Evolutionary conservation across 1,140 invertebrate species (phyloP).

Genomic region (Drosophila baimaii): DNA sequence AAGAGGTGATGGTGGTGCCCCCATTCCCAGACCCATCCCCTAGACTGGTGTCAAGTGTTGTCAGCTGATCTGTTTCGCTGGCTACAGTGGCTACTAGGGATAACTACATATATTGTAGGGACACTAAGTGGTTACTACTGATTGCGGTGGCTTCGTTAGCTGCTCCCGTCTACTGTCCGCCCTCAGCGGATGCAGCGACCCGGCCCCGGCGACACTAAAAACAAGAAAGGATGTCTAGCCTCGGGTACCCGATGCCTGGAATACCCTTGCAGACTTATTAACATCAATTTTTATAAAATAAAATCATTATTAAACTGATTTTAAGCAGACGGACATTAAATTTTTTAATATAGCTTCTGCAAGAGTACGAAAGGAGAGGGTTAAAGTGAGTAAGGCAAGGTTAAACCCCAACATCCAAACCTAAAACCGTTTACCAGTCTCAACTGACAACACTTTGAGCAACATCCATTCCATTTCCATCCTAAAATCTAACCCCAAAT

Average conservation of each 20-base stretch:
- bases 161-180: conserved; percentile 53
- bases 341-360: background rate
- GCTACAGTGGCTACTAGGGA: conserved; percentile 18
- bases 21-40: conserved; percentile 24
- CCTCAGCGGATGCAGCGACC: conserved; percentile 46
- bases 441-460: conserved; percentile 68
- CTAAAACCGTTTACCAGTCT: conserved; percentile 18
- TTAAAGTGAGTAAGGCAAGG: conserved; percentile 23
- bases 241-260: conserved; percentile 18
- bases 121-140: conserved; percentile 46
- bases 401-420: conserved; percentile 9
- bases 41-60: conserved; percentile 59
- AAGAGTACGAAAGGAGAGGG: conserved; percentile 27
- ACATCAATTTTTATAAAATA: no score
- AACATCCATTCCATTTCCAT: conserved; percentile 1
- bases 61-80: conserved; percentile 70
- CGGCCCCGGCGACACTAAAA: conserved; percentile 68
- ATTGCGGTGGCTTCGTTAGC: conserved; percentile 60
- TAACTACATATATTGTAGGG: conserved; percentile 6
- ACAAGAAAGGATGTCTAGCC: conserved; percentile 46
- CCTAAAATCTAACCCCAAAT: background rate
- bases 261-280: conserved; percentile 15
- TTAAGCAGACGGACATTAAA: background rate
- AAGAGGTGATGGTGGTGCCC: background rate
- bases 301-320: background rate